Percentiles rank a stretch among this genome's conserved stretches.
These are phyloP conservation scores for Heterotis niloticus DNA, from an alignment of 2,113 vertebrate genomes.

Conservation along the genomic window DNA sequence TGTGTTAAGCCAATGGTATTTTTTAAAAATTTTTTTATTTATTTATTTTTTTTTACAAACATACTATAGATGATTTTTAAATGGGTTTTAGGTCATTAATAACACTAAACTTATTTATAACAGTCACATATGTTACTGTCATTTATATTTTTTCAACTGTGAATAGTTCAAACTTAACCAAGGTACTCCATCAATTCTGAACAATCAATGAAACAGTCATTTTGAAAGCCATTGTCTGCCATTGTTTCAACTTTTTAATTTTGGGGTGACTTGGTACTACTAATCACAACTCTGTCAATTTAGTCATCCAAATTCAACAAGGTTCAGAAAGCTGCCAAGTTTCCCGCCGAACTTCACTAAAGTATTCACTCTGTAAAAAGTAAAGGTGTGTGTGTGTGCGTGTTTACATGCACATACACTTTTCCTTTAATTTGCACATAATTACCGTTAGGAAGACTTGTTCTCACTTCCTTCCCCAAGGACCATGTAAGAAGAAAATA, in stretches of 20 bases:
- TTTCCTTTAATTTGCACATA: constrained; percentile 8
- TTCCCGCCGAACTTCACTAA: neutral
- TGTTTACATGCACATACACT: neutral
- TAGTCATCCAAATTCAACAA: neutral
- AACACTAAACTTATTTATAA: neutral
- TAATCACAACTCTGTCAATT: neutral
- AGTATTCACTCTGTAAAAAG: constrained; percentile 23
- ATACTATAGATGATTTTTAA: neutral
- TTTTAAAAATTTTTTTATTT: no score
- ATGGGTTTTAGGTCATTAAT: neutral
- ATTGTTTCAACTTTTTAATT: neutral
- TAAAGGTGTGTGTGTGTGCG: no score
- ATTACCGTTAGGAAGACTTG: constrained; percentile 7
- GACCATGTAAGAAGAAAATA: constrained; percentile 19
- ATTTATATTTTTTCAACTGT: no score
- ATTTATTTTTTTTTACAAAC: no score
- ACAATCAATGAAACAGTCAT: neutral
- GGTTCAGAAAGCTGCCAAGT: neutral
- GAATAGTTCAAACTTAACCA: neutral
- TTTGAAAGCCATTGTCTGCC: neutral
- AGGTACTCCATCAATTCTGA: neutral
- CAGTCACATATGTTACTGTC: no score
- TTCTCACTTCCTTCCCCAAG: constrained; percentile 30
- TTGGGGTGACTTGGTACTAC: neutral
- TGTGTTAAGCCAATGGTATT: no score